Evolutionary conservation across 2,888 invertebrate species (phyloP).

Genomic region (Cataglyphis altisquamis): DNA sequence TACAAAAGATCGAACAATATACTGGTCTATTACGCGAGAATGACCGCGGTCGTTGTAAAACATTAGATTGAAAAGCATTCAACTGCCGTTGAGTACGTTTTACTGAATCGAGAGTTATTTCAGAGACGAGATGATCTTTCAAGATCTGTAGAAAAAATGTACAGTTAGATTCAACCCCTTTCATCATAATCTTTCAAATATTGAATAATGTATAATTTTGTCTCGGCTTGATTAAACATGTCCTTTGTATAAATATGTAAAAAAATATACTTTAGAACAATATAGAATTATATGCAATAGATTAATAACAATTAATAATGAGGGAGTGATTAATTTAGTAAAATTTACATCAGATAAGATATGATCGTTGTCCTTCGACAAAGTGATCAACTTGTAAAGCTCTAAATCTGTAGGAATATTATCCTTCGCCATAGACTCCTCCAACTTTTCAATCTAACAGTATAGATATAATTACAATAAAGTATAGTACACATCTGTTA

Average conservation of each 20-base stretch:
- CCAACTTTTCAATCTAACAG: constrained; percentile 26
- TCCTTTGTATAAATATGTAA: neutral
- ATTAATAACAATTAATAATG: neutral
- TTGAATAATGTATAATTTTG: neutral
- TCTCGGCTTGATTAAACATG: neutral
- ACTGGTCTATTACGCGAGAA: neutral
- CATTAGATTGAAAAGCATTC: neutral
- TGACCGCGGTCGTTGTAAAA: neutral
- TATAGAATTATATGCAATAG: neutral
- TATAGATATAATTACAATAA: neutral
- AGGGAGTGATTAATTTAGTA: neutral
- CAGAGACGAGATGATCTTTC: neutral
- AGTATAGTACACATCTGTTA: neutral
- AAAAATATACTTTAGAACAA: neutral
- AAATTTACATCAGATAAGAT: neutral
- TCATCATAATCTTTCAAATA: neutral
- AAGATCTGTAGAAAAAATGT: constrained; percentile 7
- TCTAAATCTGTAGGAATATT: constrained; percentile 13
- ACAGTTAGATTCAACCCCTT: neutral
- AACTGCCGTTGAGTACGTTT: neutral
- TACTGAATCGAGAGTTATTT: neutral
- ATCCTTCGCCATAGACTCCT: neutral
- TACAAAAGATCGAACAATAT: constrained; percentile 28
- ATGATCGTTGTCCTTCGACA: constrained; percentile 1
- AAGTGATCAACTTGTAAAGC: constrained; percentile 16